Evolutionary conservation across 2,888 invertebrate genomes (phyloP).

Genomic region (Heteropelma amictum): DNA sequence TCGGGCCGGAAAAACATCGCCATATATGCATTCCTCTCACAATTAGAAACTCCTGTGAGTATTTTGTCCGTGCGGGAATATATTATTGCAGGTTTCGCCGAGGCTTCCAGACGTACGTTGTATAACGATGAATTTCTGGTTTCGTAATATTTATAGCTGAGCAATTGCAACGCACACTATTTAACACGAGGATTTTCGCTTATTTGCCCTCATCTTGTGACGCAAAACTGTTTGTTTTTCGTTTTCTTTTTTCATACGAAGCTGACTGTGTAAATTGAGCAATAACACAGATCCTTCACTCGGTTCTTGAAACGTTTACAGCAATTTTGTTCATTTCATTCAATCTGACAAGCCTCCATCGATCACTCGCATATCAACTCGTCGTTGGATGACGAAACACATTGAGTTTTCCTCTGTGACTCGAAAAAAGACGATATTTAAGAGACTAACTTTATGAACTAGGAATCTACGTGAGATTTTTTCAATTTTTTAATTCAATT

Average conservation of each 20-base stretch:
- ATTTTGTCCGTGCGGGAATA: slow-evolving; percentile 15
- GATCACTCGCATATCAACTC: no score
- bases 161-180: slow-evolving; percentile 4
- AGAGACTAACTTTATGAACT: no score
- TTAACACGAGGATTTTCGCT: neutral
- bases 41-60: slow-evolving; percentile 12
- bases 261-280: no score
- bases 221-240: neutral
- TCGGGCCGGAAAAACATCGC: slow-evolving; percentile 15
- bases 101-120: slow-evolving; percentile 2
- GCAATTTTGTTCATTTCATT: no score
- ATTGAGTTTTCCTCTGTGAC: no score
- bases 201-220: slow-evolving; percentile 15
- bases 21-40: slow-evolving; percentile 19
- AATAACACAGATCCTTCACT: no score
- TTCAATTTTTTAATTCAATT: no score
- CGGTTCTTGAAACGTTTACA: no score
- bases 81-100: slow-evolving; percentile 16
- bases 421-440: no score
- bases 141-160: slow-evolving; percentile 25
- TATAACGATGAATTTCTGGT: slow-evolving; percentile 2
- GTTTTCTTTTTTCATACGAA: neutral
- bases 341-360: no score
- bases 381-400: no score
- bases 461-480: no score